Evolutionary conservation across 2,797 vertebrate species (phyloP).

Genomic region (Leptoclinus maculatus): DNA sequence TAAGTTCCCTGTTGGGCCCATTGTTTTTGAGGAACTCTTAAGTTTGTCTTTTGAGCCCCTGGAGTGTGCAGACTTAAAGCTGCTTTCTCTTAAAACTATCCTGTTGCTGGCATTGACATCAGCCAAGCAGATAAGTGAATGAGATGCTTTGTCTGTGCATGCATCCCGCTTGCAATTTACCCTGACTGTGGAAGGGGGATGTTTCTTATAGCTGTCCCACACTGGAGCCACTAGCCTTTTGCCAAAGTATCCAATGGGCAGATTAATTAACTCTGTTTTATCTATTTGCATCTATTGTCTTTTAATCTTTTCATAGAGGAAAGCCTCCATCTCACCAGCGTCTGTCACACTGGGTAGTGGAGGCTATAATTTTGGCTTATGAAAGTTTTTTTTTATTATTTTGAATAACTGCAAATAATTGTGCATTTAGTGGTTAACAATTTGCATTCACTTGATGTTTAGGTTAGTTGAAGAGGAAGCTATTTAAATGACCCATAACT

Average conservation of each 20-base stretch:
- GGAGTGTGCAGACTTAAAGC: neutral
- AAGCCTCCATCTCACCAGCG: neutral
- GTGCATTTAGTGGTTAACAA: neutral
- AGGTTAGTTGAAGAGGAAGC: neutral
- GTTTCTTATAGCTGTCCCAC: neutral
- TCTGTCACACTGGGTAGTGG: neutral
- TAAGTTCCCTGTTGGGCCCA: neutral
- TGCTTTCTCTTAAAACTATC: neutral
- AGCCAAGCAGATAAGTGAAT: neutral
- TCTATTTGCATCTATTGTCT: neutral
- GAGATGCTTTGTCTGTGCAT: neutral
- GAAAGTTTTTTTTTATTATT: neutral
- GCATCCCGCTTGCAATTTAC: neutral
- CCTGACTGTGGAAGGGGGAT: neutral
- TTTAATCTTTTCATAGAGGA: neutral
- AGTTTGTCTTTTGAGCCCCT: neutral
- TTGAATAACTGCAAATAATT: no score
- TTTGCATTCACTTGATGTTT: neutral
- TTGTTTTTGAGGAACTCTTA: neutral
- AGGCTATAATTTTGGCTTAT: neutral
- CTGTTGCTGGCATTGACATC: neutral
- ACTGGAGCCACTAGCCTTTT: neutral
- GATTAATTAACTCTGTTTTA: neutral
- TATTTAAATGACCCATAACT: neutral
- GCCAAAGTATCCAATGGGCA: neutral